Base-by-base conservation (phyloP, 92 coral and sea anemone genomes). In the Heliopora coerulea region DNA sequence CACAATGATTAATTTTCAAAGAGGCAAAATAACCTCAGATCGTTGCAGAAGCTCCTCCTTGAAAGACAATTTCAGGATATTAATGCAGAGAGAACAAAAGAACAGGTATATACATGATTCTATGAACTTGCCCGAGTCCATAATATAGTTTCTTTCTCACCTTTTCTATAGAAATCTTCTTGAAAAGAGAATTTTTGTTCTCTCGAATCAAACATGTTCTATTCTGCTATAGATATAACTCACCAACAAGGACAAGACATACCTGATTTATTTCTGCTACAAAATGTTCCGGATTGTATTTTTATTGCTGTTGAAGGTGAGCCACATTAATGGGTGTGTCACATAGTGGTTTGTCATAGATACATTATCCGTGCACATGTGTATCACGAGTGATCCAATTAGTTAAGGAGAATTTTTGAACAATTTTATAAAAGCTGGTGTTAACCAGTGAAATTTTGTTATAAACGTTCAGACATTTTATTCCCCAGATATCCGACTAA, bases 221-320 rank as follows among this genome's bases (percentile, higher is more conserved):
- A 44, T 27, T 44, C 24, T 44, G 26, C 35, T 44, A 5, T 20
- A 46, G 34, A 28, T 67, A 67, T 59, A 15, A 44, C 39, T 27
- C 37, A 48, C 74, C 49, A 67, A 46, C 74, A 67, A 67, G 74
- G 37, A 13, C n/a, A n/a, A n/a, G 29, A 12, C 25, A 35, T 46
- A 21, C 33, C 27, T 67, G 59, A 46, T 46, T 25, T 35, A 9
- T 41, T 20, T 65, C 19, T 13, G 21, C 41, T 67, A 3, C 34
- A 67, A 44, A 59, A 67, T 67, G 74, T 35, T 67, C 28, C 48
- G 59, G 74, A 67, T 67, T 29, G 1, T 46, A 9, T 35, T 67
- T 67, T 54, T 25, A 30, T 67, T 67, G 42, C 35, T 67, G 74
- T 67, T 67, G 26, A 46, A 67, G 74, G 74, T 67, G 54, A 26